Base-by-base conservation (phyloP, 1,140 invertebrate genomes). In the Cyphomyrmex costatus region DNA sequence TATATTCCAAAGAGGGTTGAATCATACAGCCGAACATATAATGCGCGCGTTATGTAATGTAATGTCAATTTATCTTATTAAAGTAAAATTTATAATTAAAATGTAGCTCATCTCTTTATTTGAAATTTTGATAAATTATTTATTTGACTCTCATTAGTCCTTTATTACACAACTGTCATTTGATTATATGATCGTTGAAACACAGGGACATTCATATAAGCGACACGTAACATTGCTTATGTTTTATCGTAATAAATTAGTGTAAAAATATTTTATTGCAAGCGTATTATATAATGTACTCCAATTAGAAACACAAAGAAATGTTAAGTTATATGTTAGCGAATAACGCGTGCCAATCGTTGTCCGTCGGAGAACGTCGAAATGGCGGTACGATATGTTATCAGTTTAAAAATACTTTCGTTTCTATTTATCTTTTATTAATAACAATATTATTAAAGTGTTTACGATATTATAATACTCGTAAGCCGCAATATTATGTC, bases 211-310 rank as follows among this genome's bases (percentile, higher is more conserved):
- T 78, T 53, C 10, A n/a, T 30, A 71, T 30, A 71, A 60, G 24
- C 30, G 27, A 61, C 27, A 60, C 24, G 53, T 36, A 71, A 80
- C 30, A 56, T 58, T 70, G 33, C 21, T 70, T 16, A 42, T 16
- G 24, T 58, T n/a, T 71, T 82, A 58, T 24, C 14, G 36, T 46
- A 82, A 73, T 73, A 60, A 46, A 83, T 83, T 49, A 12, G 24
- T 14, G 27, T 61, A 60, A 83, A 73, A 73, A 74, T 80, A 60
- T 53, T 61, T 60, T 51, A 61, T 1, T 60, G 2, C 36, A 46
- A 49, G n/a, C 7, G 12, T 21, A 83, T 74, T 74, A 60, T 74
- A 60, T 73, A 8, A 74, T 74, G 49, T 74, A 21, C 61, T 46
- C 19, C 16, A 30, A 83, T 73, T 73, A 73, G 24, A 83, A 73